Base-by-base conservation (phyloP, 2,888 invertebrate species). In the Mesoligia furuncula region DNA sequence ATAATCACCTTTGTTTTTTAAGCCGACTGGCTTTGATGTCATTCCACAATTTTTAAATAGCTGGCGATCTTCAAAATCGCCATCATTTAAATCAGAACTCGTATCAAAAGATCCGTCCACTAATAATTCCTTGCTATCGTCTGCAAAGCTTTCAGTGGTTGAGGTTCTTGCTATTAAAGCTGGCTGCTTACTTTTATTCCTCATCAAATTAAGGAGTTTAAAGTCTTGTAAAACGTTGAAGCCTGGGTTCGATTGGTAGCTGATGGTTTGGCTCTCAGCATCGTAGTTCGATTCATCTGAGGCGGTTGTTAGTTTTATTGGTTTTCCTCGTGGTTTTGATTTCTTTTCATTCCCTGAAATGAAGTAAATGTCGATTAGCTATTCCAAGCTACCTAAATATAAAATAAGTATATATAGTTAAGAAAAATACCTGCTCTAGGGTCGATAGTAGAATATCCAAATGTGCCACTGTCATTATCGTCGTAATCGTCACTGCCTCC, bases 171-270 rank as follows among this genome's bases (percentile, higher is more conserved):
- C 87, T 68, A 86, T 88, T 31, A 83, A 85, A 62, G 80, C 51
- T 64, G 89, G 85, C 71, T 85, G 80, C 83, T 91, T 93, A 81
- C 88, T 94, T 88, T 91, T 94, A 79, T 91, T 92, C 70, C 89
- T 90, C 54, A 91, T 88, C 79, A 96, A 91, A 87, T 96, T 95
- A 39, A 95, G 88, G 2, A 96, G 92, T 90, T 96, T 96, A 83
- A 95, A 96, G 42, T 95, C 94, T 90, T 95, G 92, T 61, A 96
- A 84, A 7, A 95, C 94, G 86, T 95, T 93, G 74, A 96, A 96
- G 86, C 96, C 93, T 62, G 96, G 96, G 65, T 94, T 94, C 0
- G 96, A 93, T 68, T 94, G 94, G 72, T 94, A 96, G 79, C 89
- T 94, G 39, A 96, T 91, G 3, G 93, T 93, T 79, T 93, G 93